Conservation (phyloP, 2,888 invertebrate genomes). For the Theretra japonica region DNA sequence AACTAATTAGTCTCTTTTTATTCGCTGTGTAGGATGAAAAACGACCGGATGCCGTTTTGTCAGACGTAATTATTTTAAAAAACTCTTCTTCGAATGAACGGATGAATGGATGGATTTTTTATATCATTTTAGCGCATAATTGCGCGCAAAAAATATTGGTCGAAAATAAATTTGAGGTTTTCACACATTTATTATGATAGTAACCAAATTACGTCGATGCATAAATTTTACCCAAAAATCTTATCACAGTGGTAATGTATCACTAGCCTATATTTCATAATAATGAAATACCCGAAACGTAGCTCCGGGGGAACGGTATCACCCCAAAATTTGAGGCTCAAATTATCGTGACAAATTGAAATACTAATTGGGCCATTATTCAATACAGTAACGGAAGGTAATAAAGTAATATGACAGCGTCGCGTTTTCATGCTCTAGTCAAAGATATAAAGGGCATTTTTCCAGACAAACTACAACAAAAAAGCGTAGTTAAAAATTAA, state of each 20-base stretch:
- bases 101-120: not conserved
- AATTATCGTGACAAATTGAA: constrained; percentile 24
- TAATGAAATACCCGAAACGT: not conserved
- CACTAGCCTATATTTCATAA: not conserved
- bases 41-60: constrained; percentile 9
- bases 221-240: not conserved
- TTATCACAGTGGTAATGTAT: not conserved
- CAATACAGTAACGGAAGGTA: not conserved
- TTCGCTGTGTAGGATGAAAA: constrained; percentile 1
- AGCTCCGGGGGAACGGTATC: not conserved
- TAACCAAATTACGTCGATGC: too few relatives aligned
- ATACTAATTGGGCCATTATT: constrained; percentile 28
- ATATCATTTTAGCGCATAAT: not conserved
- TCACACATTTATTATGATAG: too few relatives aligned
- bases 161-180: too few relatives aligned
- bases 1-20: constrained; percentile 11
- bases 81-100: not conserved
- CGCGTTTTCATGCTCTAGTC: not conserved
- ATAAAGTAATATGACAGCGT: not conserved
- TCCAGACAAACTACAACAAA: not conserved
- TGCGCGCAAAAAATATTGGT: too few relatives aligned
- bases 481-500: not conserved
- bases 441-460: not conserved
- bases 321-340: not conserved
- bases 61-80: constrained; percentile 4